These are phyloP conservation scores for Mya arenaria DNA, from an alignment of 1,140 invertebrate species.

Conservation along the genomic window DNA sequence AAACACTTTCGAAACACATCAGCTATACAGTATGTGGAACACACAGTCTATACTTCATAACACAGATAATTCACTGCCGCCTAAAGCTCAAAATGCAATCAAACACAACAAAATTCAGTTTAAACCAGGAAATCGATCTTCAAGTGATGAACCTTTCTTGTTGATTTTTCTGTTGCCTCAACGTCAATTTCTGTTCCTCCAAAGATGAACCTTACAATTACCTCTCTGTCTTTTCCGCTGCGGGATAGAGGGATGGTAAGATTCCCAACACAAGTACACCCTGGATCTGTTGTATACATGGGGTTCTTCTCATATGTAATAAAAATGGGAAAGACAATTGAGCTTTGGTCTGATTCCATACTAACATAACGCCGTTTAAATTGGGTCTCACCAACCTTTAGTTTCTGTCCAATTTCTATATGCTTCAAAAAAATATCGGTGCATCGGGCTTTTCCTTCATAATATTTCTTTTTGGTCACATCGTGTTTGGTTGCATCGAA, in stretches of 20 bases:
- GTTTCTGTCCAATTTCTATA: slow-evolving; percentile 17
- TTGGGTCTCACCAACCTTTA: slow-evolving; percentile 19
- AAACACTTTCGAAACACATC: too few species aligned
- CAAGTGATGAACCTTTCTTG: neutral
- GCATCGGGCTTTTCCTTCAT: neutral
- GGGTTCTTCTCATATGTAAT: slow-evolving; percentile 4
- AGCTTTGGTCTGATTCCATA: neutral
- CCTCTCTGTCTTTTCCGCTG: slow-evolving; percentile 14
- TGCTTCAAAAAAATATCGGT: slow-evolving; percentile 27
- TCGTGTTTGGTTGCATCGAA: slow-evolving; percentile 5
- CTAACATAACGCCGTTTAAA: neutral
- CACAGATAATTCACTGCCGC: too few species aligned
- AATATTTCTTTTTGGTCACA: neutral
- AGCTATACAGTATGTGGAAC: too few species aligned
- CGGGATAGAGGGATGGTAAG: slow-evolving; percentile 11
- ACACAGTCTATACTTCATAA: too few species aligned
- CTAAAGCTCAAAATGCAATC: too few species aligned
- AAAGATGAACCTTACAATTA: slow-evolving; percentile 21
- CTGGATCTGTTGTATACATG: slow-evolving; percentile 16
- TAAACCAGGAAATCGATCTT: slow-evolving; percentile 6
- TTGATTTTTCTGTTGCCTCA: slow-evolving; percentile 14
- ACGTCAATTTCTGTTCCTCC: slow-evolving; percentile 37
- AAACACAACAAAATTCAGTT: too few species aligned
- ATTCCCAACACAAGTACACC: slow-evolving; percentile 12
- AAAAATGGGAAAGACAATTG: neutral